Percentiles rank a stretch among this genome's conserved stretches.
Conservation (phyloP, 1,140 invertebrate genomes). For the Eupristina koningsbergeri region DNA sequence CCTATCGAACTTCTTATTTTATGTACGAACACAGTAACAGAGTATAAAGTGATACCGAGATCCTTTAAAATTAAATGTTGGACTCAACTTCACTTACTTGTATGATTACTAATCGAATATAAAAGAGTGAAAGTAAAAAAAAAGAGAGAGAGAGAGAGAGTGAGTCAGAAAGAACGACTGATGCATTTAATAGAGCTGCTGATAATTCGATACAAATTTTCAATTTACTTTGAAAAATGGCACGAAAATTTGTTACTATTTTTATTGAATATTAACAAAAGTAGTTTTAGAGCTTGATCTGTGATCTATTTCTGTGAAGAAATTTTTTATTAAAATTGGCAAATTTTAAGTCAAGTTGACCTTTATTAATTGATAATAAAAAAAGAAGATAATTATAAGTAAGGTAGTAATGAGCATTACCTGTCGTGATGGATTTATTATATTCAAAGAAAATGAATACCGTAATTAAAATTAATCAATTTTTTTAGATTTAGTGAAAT, state of each 20-base stretch:
- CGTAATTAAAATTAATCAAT: too few species aligned
- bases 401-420: too few species aligned
- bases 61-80: neutral
- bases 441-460: too few species aligned
- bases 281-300: neutral
- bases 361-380: too few species aligned
- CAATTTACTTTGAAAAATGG: neutral
- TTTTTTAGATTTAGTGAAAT: too few species aligned
- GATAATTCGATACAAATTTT: constrained; percentile 42
- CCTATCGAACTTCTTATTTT: neutral
- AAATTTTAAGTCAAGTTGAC: too few species aligned
- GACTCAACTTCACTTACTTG: neutral
- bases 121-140: neutral
- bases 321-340: too few species aligned
- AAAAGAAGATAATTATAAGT: too few species aligned
- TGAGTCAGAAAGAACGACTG: neutral
- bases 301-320: too few species aligned
- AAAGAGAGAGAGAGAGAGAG: neutral
- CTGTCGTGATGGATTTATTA: too few species aligned
- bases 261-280: neutral
- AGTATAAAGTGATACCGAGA: neutral
- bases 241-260: neutral
- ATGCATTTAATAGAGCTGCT: constrained; percentile 29
- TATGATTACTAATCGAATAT: neutral
- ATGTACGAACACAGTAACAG: neutral